Evolutionary conservation across 2,797 vertebrate genomes (phyloP).

Genomic region (Hephaestus fuliginosus): DNA sequence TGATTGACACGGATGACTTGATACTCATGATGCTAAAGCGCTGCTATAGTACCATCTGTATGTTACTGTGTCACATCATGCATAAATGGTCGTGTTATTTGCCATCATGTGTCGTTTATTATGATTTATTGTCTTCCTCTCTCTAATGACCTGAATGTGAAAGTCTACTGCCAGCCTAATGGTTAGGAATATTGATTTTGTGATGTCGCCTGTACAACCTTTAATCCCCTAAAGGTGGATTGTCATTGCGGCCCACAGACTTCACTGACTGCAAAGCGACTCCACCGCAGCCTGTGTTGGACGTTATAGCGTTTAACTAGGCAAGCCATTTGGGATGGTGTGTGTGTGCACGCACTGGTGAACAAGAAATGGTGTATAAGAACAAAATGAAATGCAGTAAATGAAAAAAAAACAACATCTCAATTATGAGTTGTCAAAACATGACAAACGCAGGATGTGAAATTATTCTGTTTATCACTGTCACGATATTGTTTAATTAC

Average conservation of each 20-base stretch:
- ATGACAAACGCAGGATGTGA: conserved; percentile 15
- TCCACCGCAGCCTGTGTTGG: background rate
- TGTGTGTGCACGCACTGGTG: background rate
- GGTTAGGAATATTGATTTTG: conserved; percentile 29
- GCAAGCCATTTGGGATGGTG: background rate
- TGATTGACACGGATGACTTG: background rate
- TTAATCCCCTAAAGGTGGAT: conserved; percentile 14
- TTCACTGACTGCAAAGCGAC: background rate
- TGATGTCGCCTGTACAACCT: background rate
- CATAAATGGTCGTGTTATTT: conserved; percentile 4
- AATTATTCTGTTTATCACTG: conserved; percentile 48
- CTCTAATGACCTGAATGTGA: background rate
- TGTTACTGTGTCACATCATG: background rate
- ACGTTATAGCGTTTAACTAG: conserved; percentile 9
- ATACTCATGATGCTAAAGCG: background rate
- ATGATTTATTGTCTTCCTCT: conserved; percentile 14
- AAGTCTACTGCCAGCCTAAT: background rate
- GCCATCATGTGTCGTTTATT: background rate
- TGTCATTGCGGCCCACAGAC: background rate
- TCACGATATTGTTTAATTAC: conserved; percentile 51
- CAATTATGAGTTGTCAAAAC: conserved; percentile 28
- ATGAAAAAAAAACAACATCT: conserved; percentile 11
- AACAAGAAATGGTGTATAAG: conserved; percentile 24
- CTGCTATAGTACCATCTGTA: background rate
- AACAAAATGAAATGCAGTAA: conserved; percentile 18